Percentiles rank a stretch among this genome's conserved stretches.
Evolutionary conservation across 2,113 vertebrate genomes (phyloP).

Genomic region (Amblyopsis rosae): DNA sequence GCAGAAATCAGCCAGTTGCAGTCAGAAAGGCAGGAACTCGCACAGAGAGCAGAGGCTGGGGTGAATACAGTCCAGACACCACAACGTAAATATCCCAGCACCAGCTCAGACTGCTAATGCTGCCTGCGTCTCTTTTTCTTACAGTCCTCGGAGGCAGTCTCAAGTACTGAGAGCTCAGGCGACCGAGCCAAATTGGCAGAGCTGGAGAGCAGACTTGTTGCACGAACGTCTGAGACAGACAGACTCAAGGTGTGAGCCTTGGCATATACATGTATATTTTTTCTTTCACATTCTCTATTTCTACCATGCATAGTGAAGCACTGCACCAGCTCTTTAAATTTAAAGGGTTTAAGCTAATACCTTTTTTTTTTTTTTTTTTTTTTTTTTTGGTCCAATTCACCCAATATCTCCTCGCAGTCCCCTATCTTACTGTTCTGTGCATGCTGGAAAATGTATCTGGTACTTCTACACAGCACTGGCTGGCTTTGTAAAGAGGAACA

Average conservation of each 20-base stretch:
- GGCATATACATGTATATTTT: too few species aligned
- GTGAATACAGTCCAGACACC: constrained; percentile 48
- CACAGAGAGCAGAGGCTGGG: constrained; percentile 70
- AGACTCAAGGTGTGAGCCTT: constrained; percentile 81
- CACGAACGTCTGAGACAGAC: constrained; percentile 78
- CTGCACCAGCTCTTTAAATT: not conserved
- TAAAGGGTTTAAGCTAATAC: too few species aligned
- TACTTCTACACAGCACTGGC: too few species aligned
- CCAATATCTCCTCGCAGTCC: too few species aligned
- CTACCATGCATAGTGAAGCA: not conserved
- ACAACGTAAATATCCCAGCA: not conserved
- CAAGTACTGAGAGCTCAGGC: constrained; percentile 40
- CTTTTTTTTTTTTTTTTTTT: too few species aligned
- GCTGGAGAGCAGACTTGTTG: constrained; percentile 76
- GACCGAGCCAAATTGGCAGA: constrained; percentile 63
- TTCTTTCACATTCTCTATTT: not conserved
- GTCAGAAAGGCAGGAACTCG: constrained; percentile 82
- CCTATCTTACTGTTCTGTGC: too few species aligned
- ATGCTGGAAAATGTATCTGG: too few species aligned
- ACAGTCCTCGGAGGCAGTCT: constrained; percentile 64
- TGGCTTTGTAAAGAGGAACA: too few species aligned
- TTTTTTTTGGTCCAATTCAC: too few species aligned
- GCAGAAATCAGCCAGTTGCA: constrained; percentile 84
- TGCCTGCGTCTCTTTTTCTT: constrained; percentile 11
- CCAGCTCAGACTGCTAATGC: not conserved